phyloP scores from a whole-genome alignment of 2,113 vertebrate species.

The Chamaea fasciata region DNA sequence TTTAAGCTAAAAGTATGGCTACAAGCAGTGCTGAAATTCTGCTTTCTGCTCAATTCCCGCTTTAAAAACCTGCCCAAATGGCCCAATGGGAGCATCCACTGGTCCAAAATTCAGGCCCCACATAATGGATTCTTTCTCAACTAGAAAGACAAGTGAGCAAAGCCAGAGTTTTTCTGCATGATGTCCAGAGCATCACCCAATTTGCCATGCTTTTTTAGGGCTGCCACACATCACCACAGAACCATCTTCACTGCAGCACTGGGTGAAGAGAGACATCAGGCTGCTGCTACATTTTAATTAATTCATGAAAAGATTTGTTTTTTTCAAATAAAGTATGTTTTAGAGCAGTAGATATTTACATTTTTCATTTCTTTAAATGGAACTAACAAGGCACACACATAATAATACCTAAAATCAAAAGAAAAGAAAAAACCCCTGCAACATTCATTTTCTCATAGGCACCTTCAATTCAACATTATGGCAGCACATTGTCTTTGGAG shows the following conservation, averaged over 20 bases:
- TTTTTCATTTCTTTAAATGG: background rate
- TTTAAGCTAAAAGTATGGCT: background rate
- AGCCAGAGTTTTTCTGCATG: background rate
- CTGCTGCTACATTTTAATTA: background rate
- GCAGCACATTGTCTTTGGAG: background rate
- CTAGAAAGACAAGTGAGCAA: background rate
- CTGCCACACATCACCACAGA: background rate
- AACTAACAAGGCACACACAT: background rate
- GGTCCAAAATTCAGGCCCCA: background rate
- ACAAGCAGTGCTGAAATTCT: background rate
- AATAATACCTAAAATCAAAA: conserved; percentile 20
- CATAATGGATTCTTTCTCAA: background rate
- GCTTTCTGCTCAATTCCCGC: background rate
- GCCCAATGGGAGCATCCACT: rapidly evolving
- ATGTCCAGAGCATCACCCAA: background rate
- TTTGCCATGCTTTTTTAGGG: background rate
- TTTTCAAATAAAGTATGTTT: background rate
- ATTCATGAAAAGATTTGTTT: background rate
- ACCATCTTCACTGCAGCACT: rapidly evolving
- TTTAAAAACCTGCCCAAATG: background rate
- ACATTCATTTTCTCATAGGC: background rate
- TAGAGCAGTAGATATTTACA: background rate
- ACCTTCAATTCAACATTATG: background rate
- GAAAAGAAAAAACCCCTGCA: background rate
- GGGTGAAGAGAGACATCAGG: background rate